Percentiles rank a stretch among this genome's conserved stretches.
Evolutionary conservation across 2,113 vertebrate genomes (phyloP).

Genomic region (Pluvianellus socialis): DNA sequence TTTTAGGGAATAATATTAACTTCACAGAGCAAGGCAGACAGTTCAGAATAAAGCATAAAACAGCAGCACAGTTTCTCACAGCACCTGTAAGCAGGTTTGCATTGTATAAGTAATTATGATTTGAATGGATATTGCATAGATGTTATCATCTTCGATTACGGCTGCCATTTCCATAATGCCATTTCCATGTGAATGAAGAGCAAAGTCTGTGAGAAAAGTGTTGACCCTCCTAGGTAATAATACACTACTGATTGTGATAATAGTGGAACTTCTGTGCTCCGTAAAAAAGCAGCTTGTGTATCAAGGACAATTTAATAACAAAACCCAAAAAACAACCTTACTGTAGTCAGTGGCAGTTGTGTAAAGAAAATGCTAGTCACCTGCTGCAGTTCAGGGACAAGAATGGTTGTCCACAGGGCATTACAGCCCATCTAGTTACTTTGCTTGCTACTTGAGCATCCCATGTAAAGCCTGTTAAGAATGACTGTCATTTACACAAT

Average conservation of each 20-base stretch:
- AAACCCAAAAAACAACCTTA: not conserved
- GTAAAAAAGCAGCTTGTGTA: not conserved
- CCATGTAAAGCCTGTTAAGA: not conserved
- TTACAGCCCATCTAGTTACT: not conserved
- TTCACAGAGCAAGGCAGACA: not conserved
- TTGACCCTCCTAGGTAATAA: constrained; percentile 34
- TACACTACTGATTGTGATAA: constrained; percentile 3
- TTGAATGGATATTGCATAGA: constrained; percentile 29
- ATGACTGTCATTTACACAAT: not conserved
- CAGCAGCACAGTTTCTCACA: not conserved
- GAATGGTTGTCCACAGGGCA: not conserved
- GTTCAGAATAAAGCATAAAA: not conserved
- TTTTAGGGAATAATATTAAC: constrained; percentile 11
- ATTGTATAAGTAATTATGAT: constrained; percentile 28
- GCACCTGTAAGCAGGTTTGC: constrained; percentile 17
- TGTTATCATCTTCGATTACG: constrained; percentile 17
- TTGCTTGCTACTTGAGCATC: not conserved
- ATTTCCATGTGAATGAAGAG: constrained; percentile 29
- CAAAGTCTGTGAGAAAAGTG: constrained; percentile 16
- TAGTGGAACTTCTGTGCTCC: not conserved
- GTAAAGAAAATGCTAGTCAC: not conserved
- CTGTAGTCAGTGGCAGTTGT: not conserved
- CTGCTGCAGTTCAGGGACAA: not conserved
- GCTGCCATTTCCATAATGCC: constrained; percentile 22
- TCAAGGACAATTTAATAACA: not conserved